Base-by-base conservation (phyloP, 1,140 invertebrate genomes). In the Palaemon carinicauda region DNA sequence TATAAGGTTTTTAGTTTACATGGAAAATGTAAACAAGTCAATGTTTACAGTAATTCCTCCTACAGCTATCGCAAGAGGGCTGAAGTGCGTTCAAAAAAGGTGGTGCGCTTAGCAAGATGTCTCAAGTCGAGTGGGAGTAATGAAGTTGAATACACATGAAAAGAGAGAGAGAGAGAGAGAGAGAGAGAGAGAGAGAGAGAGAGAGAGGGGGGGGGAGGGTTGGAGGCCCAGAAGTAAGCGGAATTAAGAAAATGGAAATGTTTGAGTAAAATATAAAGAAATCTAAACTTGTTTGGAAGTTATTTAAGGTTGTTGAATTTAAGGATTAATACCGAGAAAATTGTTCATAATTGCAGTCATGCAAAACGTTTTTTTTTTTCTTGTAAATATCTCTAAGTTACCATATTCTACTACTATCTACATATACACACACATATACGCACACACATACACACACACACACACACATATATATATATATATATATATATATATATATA, bases 401-500 rank as follows among this genome's bases (percentile, higher is more conserved):
- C 19, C 17, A 10, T n/a, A 0, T 1, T 15, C 24, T 33, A 33
- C 27, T 33, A 29, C 31, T 33, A 29, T 19, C 29, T 33, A 73
- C 69, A 54, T 54, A 79, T 54, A 79, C 77, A 79, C 52, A 54
- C 51, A 80, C 51, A 60, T 31, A 80, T 52, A 80, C 52, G 41
- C 77, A 80, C 21, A 80, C 51, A 80, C 51, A 80, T 24, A 80
- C 53, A 80, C 53, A 80, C 24, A 56, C 52, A 60, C 78, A 60
- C 24, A 56, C 53, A 80, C 24, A 80, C 53, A 80, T n/a, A 80
- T 21, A 7, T 21, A 56, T 54, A 80, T 56, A 69, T 69, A 69
- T 69, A 69, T 69, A 69, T 69, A 69, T 69, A 69, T 69, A 69
- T 69, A 69, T 69, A 69, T 69, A 69, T 69, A 69, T 69, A 69